phyloP scores from a whole-genome alignment of 1,140 invertebrate genomes.

The Araneus ventricosus region DNA sequence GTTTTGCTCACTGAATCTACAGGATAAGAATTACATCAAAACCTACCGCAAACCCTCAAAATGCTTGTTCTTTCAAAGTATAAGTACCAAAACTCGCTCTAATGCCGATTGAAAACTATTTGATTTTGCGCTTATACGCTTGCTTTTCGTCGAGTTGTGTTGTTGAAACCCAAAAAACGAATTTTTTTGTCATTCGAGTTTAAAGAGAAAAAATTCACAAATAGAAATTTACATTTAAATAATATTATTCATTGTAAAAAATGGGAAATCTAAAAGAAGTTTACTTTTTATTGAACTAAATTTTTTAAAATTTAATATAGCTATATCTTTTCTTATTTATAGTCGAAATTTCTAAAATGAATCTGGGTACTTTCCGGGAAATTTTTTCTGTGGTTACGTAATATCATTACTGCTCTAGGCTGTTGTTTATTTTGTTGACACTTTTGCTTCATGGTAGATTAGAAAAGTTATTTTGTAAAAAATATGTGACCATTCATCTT shows the following conservation, averaged over 20 bases:
- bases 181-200: background rate
- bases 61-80: conserved; percentile 83
- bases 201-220: no score
- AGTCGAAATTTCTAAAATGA: background rate
- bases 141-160: background rate
- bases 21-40: background rate
- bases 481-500: background rate
- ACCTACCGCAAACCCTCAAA: conserved; percentile 84
- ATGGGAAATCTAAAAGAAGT: no score
- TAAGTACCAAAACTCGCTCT: conserved; percentile 80
- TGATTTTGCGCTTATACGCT: background rate
- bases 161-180: background rate
- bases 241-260: no score
- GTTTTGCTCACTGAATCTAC: no score
- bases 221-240: no score
- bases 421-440: conserved; percentile 38
- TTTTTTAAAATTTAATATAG: background rate
- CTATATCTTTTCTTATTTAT: background rate
- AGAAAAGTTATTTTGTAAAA: background rate
- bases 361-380: conserved; percentile 43
- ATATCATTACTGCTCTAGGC: conserved; percentile 35
- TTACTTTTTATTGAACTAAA: background rate
- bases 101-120: background rate
- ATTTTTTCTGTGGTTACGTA: conserved; percentile 61
- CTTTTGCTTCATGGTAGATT: background rate